A percentile compares a stretch with the other conserved stretches of the same genome.
These are phyloP conservation scores for Dasypogon diadema DNA, from an alignment of 2,888 invertebrate genomes.

Conservation along the genomic window DNA sequence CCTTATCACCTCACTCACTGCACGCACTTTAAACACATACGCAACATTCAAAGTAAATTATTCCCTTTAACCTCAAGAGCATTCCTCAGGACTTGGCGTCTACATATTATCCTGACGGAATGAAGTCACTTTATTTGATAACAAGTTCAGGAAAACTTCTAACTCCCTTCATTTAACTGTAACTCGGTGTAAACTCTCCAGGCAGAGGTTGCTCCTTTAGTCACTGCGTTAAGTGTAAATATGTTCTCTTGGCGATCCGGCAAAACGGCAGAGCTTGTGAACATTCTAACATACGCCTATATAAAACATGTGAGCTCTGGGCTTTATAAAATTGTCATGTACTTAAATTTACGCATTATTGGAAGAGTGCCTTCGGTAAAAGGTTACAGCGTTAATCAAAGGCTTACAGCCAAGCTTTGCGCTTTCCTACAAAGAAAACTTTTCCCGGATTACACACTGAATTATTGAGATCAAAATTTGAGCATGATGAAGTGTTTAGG, in stretches of 20 bases:
- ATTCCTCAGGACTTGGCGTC: constrained; percentile 21
- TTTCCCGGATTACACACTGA: constrained; percentile 15
- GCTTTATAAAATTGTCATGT: constrained; percentile 28
- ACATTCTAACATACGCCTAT: background rate
- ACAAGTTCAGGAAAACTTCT: constrained; percentile 33
- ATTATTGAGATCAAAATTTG: constrained; percentile 24
- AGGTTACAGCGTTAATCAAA: constrained; percentile 43
- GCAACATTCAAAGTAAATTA: constrained; percentile 33
- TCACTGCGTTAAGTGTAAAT: background rate
- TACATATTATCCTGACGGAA: constrained; percentile 45
- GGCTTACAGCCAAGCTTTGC: background rate
- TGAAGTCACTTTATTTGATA: constrained; percentile 39
- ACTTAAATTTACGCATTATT: constrained; percentile 28
- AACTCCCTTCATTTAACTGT: constrained; percentile 28
- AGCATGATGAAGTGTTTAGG: constrained; percentile 10
- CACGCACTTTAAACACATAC: background rate
- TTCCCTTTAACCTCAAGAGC: constrained; percentile 38
- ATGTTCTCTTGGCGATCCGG: background rate
- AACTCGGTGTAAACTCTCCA: background rate
- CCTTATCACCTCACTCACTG: background rate
- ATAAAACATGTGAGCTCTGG: background rate
- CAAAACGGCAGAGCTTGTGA: background rate
- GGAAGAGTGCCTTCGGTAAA: constrained; percentile 29
- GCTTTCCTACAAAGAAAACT: background rate
- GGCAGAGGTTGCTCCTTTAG: background rate